Conservation (phyloP, 2,113 vertebrate species). For the Paracanthobrama guichenoti region DNA sequence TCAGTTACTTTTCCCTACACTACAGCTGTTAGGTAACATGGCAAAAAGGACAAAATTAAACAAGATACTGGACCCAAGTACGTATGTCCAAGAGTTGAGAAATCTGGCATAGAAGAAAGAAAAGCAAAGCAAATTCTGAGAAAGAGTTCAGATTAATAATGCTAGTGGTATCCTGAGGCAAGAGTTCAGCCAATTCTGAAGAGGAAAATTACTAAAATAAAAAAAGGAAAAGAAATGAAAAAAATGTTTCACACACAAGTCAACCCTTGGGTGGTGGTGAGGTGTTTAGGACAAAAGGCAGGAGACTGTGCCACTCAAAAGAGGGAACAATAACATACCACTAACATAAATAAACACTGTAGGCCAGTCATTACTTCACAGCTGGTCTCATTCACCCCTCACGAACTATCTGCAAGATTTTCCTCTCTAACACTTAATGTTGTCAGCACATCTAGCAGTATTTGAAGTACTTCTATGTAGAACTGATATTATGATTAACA, state of each 20-base stretch:
- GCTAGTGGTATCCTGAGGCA: conserved; percentile 27
- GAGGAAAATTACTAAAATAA: conserved; percentile 2
- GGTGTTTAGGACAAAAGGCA: conserved; percentile 29
- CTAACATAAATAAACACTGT: conserved; percentile 13
- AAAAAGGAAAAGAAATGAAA: background rate
- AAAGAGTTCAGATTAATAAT: conserved; percentile 36
- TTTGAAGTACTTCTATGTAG: background rate
- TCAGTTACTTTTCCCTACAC: background rate
- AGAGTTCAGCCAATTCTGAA: conserved; percentile 44
- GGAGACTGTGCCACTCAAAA: conserved; percentile 29
- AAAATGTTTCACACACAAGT: conserved; percentile 12
- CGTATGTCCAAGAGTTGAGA: conserved; percentile 38
- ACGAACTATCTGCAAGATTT: conserved; percentile 1
- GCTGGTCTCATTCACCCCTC: conserved; percentile 22
- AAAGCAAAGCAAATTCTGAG: conserved; percentile 23
- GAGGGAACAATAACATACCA: conserved; percentile 31
- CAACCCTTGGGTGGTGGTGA: background rate
- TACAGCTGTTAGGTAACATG: background rate
- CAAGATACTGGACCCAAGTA: background rate
- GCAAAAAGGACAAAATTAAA: conserved; percentile 25
- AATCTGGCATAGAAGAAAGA: conserved; percentile 25
- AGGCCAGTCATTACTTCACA: conserved; percentile 10
- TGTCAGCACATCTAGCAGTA: background rate
- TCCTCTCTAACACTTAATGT: conserved; percentile 9
- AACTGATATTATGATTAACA: background rate